Base-by-base conservation (phyloP, 2,113 vertebrate genomes). In the Heterotilapia buettikoferi region DNA sequence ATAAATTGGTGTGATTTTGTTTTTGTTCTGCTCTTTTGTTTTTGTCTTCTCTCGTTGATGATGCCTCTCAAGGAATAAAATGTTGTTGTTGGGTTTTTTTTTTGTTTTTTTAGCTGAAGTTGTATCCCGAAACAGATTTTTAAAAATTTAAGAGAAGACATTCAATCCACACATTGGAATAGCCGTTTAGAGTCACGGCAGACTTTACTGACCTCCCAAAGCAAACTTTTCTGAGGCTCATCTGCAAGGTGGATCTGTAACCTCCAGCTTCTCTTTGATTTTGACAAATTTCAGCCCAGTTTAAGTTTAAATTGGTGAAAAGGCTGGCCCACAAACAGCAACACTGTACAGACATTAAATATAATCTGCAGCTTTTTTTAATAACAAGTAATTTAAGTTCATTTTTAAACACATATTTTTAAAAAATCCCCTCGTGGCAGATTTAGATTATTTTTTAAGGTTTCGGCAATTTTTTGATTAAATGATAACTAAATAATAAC, bases 1-100 rank as follows among this genome's bases (percentile, higher is more conserved):
- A 94, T 86, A 85, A 84, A 92, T 90, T 53, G 86, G 21, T 76
- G 50, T 88, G 85, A 78, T 78, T 78, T 78, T 78, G 26, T 78
- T 78, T 61, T 78, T 78, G 26, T 78, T 78, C 45, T 78, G 43
- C 26, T 50, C 59, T 88, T 90, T 52, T 31, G 85, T 91, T 52
- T 38, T 26, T 3, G 9, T 82, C 18, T 24, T 50, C 4, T 29
- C 26, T 52, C 6, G 0, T 45, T 86, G 31, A 53, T 18, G 13
- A 66, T 29, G 14, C 6, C 29, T 52, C 45, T 33, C 14, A 1
- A 68, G 29, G 38, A 16, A 29, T 78, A 8, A 79, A 21, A 24
- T 79, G n/a, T 5, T 29, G 7, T 3, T 66, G 4, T 1, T 9
- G 3, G n/a, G n/a, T n/a, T 5, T 26, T 24, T 54, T 43, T 43